A percentile compares a stretch with the other conserved stretches of the same genome.
Conservation (phyloP, 2,797 vertebrate species). For the Bucorvus abyssinicus region DNA sequence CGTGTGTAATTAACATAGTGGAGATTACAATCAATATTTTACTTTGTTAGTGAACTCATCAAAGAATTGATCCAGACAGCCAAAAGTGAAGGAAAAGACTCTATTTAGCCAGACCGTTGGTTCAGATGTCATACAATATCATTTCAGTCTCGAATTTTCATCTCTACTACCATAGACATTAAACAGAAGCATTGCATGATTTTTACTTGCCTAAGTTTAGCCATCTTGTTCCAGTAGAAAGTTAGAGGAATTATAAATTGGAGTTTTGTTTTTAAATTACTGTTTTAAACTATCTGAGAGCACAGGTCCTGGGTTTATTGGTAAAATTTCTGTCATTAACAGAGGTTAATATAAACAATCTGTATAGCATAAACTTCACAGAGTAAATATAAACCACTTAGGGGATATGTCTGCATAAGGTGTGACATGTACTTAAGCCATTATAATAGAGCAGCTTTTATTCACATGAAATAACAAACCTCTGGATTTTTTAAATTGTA, state of each 20-base stretch:
- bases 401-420: not conserved
- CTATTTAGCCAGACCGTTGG: slow-evolving; percentile 56
- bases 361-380: not conserved
- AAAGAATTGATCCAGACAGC: slow-evolving; percentile 65
- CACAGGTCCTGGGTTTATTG: not conserved
- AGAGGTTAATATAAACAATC: not conserved
- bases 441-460: not conserved
- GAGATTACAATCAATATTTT: not conserved
- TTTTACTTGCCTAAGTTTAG: slow-evolving; percentile 58
- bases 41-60: slow-evolving; percentile 36
- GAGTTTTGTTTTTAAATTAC: not conserved
- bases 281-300: not conserved
- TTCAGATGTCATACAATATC: slow-evolving; percentile 69
- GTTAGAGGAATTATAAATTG: slow-evolving; percentile 12
- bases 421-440: not conserved
- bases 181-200: slow-evolving; percentile 69
- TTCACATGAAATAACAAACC: not conserved
- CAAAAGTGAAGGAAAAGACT: slow-evolving; percentile 57
- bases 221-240: slow-evolving; percentile 34
- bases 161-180: slow-evolving; percentile 71
- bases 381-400: not conserved
- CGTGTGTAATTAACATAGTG: not conserved
- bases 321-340: not conserved
- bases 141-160: slow-evolving; percentile 72
- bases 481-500: not conserved